These are phyloP conservation scores for Trypoxylon attenuatum DNA, from an alignment of 2,888 invertebrate genomes.

Conservation along the genomic window DNA sequence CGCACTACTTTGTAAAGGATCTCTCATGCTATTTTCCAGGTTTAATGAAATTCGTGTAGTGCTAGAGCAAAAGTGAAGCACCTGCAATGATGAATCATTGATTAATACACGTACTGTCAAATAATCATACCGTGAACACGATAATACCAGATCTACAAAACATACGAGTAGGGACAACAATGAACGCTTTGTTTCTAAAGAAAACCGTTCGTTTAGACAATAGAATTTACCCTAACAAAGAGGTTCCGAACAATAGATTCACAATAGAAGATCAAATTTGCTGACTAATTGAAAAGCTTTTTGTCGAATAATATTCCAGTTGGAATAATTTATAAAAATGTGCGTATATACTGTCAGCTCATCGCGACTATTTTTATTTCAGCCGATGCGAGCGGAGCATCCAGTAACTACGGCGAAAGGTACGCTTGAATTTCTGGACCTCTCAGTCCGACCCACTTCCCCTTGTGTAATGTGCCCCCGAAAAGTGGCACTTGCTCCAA, in stretches of 20 bases:
- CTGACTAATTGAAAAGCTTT: background rate
- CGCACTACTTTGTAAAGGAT: no score
- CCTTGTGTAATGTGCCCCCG: background rate
- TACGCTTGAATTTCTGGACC: no score
- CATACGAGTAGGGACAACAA: conserved; percentile 17
- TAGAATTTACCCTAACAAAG: conserved; percentile 20
- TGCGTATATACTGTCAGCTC: background rate
- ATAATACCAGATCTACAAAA: background rate
- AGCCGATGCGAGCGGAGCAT: no score
- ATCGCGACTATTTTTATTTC: no score
- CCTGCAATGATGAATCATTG: no score
- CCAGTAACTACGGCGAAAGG: no score
- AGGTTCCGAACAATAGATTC: conserved; percentile 20
- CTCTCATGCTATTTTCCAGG: no score
- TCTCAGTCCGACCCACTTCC: background rate
- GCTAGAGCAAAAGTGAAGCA: no score
- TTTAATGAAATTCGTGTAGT: no score
- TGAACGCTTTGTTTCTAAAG: conserved; percentile 31
- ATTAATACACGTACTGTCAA: no score
- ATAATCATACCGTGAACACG: background rate
- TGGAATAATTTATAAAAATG: background rate
- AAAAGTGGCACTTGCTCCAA: no score
- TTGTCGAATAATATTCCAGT: no score
- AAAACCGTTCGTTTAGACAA: conserved; percentile 23
- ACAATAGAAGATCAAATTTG: conserved; percentile 5